These are phyloP conservation scores for Lanius collurio DNA, from an alignment of 2,113 vertebrate species.

Conservation along the genomic window DNA sequence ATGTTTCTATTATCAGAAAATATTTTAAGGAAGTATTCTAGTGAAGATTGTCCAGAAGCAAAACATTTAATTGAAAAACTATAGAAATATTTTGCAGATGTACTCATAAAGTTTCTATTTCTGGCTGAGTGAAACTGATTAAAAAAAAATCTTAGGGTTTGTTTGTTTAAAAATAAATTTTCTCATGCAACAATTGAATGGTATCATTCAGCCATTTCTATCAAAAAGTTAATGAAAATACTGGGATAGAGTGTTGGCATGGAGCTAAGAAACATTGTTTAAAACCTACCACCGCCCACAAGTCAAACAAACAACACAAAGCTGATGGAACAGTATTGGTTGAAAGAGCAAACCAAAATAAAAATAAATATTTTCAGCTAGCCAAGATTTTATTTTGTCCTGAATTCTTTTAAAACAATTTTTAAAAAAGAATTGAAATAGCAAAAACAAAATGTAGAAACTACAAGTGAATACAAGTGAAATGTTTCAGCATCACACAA, in stretches of 20 bases:
- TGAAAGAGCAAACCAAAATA: neutral
- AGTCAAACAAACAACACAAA: neutral
- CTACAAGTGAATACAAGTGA: neutral
- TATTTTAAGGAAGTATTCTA: neutral
- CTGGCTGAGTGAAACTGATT: neutral
- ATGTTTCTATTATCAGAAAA: neutral
- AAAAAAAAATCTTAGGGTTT: neutral
- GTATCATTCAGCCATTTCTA: neutral
- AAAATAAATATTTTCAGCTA: neutral
- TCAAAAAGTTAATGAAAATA: neutral
- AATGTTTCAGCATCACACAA: neutral
- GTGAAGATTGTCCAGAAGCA: neutral
- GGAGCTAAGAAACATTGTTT: neutral
- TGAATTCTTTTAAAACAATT: neutral
- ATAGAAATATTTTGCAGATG: neutral
- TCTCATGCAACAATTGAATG: neutral
- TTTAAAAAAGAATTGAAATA: neutral
- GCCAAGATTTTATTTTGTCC: neutral
- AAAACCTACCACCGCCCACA: neutral
- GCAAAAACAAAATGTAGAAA: neutral
- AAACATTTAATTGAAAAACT: neutral
- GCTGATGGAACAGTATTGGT: neutral
- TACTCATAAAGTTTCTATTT: neutral
- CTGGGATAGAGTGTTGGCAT: neutral
- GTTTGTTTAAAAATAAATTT: neutral